phyloP scores from a whole-genome alignment of 2,797 vertebrate species.

The Pipistrellus pipistrellus region DNA sequence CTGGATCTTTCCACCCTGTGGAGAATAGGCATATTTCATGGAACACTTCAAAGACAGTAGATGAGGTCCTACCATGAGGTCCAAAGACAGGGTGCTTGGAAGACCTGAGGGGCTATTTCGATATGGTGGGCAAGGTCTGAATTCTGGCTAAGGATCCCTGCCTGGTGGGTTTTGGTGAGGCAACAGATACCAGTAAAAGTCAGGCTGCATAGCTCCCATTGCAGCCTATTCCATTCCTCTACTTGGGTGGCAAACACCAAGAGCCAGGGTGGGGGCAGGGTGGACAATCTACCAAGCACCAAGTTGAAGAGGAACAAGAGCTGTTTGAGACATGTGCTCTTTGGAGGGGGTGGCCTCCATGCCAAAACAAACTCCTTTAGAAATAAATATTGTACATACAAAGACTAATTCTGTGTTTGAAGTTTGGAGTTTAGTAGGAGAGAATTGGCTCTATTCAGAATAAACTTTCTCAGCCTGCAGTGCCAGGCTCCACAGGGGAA shows the following conservation, averaged over 20 bases:
- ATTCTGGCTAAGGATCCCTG: not conserved
- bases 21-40: slow-evolving; percentile 21
- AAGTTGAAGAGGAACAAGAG: slow-evolving; percentile 53
- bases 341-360: slow-evolving; percentile 48
- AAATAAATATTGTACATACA: slow-evolving; percentile 70
- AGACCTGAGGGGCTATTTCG: not conserved
- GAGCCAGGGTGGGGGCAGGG: not conserved
- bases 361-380: slow-evolving; percentile 68
- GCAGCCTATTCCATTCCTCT: slow-evolving; percentile 29
- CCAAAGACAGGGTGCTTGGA: not conserved
- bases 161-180: not conserved
- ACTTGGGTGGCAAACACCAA: slow-evolving; percentile 59
- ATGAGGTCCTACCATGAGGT: not conserved
- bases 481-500: slow-evolving; percentile 17
- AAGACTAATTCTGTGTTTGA: slow-evolving; percentile 68
- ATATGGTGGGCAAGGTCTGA: not conserved
- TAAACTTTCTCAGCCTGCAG: not conserved
- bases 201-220: not conserved
- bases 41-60: slow-evolving; percentile 43
- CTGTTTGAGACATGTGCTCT: slow-evolving; percentile 48
- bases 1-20: not conserved
- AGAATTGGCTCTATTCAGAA: slow-evolving; percentile 33
- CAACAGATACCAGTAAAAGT: slow-evolving; percentile 15
- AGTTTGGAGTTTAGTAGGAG: slow-evolving; percentile 53
- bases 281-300: not conserved